Evolutionary conservation across 2,888 invertebrate genomes (phyloP), one percentile per base, ranked within the genome.

Genomic region (Habrosyne pyritoides): DNA sequence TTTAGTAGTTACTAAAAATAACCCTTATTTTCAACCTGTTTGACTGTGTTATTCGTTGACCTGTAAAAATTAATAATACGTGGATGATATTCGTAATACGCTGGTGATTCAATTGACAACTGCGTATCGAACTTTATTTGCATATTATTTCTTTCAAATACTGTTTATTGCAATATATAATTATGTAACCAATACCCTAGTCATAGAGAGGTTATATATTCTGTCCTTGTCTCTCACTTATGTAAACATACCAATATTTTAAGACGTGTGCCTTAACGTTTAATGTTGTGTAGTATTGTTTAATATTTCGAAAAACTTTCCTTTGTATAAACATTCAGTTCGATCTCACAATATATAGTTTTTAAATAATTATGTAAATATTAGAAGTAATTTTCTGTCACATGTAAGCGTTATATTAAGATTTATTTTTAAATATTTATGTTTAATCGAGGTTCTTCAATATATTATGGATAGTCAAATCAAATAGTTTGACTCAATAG

Each of bases 191-290:
- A 7, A 6, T 42, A 8, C 2, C 1, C 42, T 1, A 14, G 10
- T 18, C 14, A 18, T 18, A 18, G 42, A 42, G n/a, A 18, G 14
- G 7, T 8, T 18, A 18, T 42, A 7, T 42, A 1, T 18, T 42
- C 18, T 42, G 42, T 42, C 42, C 18, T n/a, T 42, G 42, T 42
- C 42, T 42, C 18, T 8, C 42, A 42, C 2, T 8, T 18, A 42
- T 10, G 33, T 1, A 12, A 42, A 18, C 6, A 42, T 36, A 36
- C 36, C 42, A 42, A 42, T 42, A 42, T 18, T n/a, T 42, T 42
- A 42, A 42, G 18, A 71, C 60, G 73, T 75, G 81, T 81, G 81
- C 81, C 81, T 81, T 81, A 81, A 72, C 52, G 59, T 70, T 75
- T 55, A 47, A 68, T 63, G 54, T 69, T 66, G 60, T 54, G 52